A percentile compares a stretch with the other conserved stretches of the same genome.
Conservation (phyloP, 2,797 vertebrate genomes). For the Liparis tanakae region DNA sequence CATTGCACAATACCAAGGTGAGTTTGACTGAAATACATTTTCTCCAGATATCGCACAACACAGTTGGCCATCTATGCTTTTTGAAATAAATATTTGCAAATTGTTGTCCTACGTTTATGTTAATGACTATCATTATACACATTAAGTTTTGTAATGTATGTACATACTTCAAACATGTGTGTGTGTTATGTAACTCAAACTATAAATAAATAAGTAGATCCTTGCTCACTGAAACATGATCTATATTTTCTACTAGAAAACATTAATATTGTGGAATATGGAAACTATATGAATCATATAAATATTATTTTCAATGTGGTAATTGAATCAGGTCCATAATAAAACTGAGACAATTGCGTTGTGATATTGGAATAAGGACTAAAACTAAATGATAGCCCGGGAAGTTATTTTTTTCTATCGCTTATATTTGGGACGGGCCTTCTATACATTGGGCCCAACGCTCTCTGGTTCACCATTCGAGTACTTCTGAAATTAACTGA, state of each 20-base stretch:
- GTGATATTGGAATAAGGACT: too few relatives aligned
- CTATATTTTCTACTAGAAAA: background rate
- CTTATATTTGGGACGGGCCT: background rate
- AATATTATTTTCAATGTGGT: background rate
- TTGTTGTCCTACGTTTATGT: background rate
- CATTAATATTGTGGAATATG: background rate
- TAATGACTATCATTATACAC: background rate
- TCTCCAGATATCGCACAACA: too few relatives aligned
- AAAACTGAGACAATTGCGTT: too few relatives aligned
- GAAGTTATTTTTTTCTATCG: background rate
- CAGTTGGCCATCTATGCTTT: background rate
- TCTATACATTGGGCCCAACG: too few relatives aligned
- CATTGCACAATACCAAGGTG: too few relatives aligned
- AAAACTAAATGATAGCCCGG: too few relatives aligned
- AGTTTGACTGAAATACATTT: too few relatives aligned
- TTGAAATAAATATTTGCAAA: background rate
- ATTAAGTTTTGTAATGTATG: background rate
- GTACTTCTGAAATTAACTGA: background rate
- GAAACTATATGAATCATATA: background rate
- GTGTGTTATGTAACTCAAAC: background rate
- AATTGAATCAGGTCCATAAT: background rate
- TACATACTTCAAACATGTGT: background rate
- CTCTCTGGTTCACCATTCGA: too few relatives aligned
- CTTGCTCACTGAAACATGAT: background rate
- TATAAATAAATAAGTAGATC: background rate